Evolutionary conservation across 2,888 invertebrate genomes (phyloP).

Genomic region (Lysandra bellargus): DNA sequence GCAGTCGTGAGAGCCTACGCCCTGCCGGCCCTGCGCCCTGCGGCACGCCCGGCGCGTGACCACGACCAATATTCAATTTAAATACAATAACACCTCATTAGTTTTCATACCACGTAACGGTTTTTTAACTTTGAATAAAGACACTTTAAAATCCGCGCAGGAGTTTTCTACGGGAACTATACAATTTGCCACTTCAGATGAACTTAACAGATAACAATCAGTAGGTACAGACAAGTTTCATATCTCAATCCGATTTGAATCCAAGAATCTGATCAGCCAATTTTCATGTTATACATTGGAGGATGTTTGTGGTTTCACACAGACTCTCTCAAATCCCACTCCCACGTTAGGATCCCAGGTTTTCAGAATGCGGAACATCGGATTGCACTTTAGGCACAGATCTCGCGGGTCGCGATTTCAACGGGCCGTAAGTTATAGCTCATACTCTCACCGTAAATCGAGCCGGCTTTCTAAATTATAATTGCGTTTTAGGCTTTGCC

Average conservation of each 20-base stretch:
- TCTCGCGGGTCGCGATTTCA: neutral
- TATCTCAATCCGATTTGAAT: too few relatives aligned
- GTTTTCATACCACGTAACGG: conserved; percentile 8
- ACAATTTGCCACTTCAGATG: too few relatives aligned
- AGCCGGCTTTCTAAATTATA: neutral
- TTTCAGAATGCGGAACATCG: conserved; percentile 16
- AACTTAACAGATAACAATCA: too few relatives aligned
- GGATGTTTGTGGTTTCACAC: too few relatives aligned
- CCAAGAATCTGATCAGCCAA: too few relatives aligned
- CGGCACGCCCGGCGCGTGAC: conserved; percentile 11
- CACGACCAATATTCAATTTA: conserved; percentile 4
- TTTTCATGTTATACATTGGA: too few relatives aligned
- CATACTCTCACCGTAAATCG: neutral
- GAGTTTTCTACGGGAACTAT: too few relatives aligned
- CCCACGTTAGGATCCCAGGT: neutral
- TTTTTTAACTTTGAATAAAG: neutral
- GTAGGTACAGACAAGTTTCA: too few relatives aligned
- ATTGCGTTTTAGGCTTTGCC: neutral
- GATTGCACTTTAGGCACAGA: conserved; percentile 2
- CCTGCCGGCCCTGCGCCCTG: neutral
- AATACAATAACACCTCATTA: conserved; percentile 22
- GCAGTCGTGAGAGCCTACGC: neutral
- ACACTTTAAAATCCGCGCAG: neutral
- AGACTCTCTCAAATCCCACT: neutral
- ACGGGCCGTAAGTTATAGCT: conserved; percentile 1